Evolutionary conservation across 2,797 vertebrate species (phyloP).

Genomic region (Tokudaia tokunoshimensis): DNA sequence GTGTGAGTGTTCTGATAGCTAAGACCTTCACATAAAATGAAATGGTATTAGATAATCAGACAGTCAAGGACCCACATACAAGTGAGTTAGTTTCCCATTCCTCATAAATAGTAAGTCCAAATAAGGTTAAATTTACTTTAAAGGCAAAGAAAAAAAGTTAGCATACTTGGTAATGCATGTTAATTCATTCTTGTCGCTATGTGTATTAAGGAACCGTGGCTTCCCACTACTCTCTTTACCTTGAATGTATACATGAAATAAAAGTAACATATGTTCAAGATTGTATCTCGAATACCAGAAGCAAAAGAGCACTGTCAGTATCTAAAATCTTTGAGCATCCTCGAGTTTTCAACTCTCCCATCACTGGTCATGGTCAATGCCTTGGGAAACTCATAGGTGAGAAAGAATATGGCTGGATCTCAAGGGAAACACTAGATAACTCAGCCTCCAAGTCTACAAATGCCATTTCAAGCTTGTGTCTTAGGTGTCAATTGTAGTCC

Average conservation of each 20-base stretch:
- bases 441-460: slow-evolving; percentile 3
- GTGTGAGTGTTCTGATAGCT: slow-evolving; percentile 38
- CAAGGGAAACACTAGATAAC: slow-evolving; percentile 1
- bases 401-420: neutral
- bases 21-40: slow-evolving; percentile 50
- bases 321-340: neutral
- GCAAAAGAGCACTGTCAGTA: neutral
- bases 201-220: slow-evolving; percentile 15
- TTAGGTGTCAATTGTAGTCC: slow-evolving; percentile 15
- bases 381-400: neutral
- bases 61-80: neutral
- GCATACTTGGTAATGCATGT: neutral
- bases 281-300: neutral
- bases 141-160: slow-evolving; percentile 15
- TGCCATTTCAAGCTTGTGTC: slow-evolving; percentile 35
- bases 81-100: neutral
- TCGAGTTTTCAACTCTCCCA: neutral
- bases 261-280: neutral
- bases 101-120: slow-evolving; percentile 36
- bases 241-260: neutral
- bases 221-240: neutral
- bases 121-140: slow-evolving; percentile 32
- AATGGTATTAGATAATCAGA: slow-evolving; percentile 53
- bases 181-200: neutral
- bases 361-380: neutral